Conservation (phyloP, 2,113 vertebrate species). For the Paramormyrops kingsleyae region DNA sequence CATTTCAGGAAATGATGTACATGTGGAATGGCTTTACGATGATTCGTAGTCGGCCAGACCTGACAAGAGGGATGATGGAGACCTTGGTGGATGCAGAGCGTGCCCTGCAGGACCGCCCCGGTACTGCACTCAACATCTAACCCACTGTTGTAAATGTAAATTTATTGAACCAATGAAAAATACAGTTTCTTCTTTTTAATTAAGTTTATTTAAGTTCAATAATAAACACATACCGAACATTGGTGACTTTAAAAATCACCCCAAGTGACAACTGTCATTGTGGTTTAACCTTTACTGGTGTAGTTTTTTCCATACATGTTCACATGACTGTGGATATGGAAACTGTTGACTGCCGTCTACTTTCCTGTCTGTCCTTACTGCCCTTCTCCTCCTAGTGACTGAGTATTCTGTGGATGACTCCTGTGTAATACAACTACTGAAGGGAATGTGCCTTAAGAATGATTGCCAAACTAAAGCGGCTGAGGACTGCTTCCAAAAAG, state of each 20-base stretch:
- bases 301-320: not conserved
- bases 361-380: not conserved
- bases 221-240: not conserved
- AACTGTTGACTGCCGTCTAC: not conserved
- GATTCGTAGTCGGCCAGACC: constrained; percentile 52
- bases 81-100: constrained; percentile 61
- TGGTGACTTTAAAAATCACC: not conserved
- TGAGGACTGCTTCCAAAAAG: constrained; percentile 59
- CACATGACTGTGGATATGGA: not conserved
- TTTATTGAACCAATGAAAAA: not conserved
- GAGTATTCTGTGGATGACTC: constrained; percentile 59
- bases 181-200: not conserved
- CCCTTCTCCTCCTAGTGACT: constrained; percentile 41
- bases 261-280: not conserved
- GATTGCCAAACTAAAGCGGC: constrained; percentile 52
- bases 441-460: constrained; percentile 68
- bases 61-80: constrained; percentile 63
- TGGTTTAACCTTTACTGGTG: not conserved
- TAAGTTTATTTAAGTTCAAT: not conserved
- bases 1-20: constrained; percentile 68
- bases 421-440: constrained; percentile 65
- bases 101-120: constrained; percentile 51
- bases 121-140: constrained; percentile 38
- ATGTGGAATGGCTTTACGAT: constrained; percentile 69
- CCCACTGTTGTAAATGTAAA: not conserved